phyloP scores from a whole-genome alignment of 2,113 vertebrate genomes.

The Stigmatopora argus region DNA sequence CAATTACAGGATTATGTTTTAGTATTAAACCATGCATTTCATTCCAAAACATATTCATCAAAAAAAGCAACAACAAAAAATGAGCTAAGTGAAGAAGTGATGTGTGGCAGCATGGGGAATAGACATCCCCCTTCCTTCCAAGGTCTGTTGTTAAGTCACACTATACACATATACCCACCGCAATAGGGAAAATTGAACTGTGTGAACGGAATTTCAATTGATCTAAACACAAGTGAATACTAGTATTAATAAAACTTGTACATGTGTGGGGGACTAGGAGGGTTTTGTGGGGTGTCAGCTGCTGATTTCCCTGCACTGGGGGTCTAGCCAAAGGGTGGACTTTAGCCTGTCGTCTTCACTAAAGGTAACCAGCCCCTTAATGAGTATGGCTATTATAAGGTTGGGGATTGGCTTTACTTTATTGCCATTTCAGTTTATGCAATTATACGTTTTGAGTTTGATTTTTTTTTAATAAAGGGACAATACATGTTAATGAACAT shows the following conservation, averaged over 20 bases:
- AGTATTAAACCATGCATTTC: no score
- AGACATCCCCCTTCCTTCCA: neutral
- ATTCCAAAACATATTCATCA: no score
- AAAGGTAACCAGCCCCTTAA: slow-evolving; percentile 35
- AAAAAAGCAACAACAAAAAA: no score
- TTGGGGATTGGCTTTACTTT: no score
- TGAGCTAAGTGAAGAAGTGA: no score
- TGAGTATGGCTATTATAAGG: slow-evolving; percentile 13
- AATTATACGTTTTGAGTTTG: no score
- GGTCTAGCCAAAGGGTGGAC: slow-evolving; percentile 43
- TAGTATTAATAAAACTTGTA: neutral
- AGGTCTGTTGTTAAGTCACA: neutral
- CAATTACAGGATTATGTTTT: no score
- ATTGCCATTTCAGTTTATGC: neutral
- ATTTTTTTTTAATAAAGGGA: no score
- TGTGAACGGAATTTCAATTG: slow-evolving; percentile 1
- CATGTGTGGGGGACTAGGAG: neutral
- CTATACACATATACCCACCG: neutral
- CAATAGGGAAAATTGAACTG: neutral
- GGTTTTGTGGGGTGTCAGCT: slow-evolving; percentile 42
- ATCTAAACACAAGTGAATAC: neutral
- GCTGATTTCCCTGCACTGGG: slow-evolving; percentile 39
- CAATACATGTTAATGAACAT: no score
- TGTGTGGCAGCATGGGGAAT: no score
- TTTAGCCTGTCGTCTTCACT: slow-evolving; percentile 58